Conservation (phyloP, 1,140 invertebrate genomes). For the Aphis gossypii region DNA sequence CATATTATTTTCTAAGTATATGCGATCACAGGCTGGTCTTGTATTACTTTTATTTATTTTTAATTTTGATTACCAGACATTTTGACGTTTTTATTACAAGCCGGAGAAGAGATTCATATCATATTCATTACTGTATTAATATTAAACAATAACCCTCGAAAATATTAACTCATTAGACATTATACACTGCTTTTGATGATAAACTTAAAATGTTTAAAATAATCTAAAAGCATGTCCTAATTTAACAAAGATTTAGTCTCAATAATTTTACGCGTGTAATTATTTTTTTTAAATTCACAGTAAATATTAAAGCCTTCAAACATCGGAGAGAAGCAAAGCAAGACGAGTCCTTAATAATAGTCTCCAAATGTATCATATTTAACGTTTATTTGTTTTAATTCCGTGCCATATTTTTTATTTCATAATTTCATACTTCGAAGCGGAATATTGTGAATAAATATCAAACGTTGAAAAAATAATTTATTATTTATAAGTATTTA, state of each 20-base stretch:
- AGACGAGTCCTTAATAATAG: neutral
- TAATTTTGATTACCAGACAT: neutral
- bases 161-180: neutral
- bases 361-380: neutral
- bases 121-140: slow-evolving; percentile 4
- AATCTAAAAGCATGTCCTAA: neutral
- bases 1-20: neutral
- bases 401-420: neutral
- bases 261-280: neutral
- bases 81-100: neutral
- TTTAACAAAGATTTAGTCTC: neutral
- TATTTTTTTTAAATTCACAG: neutral
- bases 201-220: neutral
- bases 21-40: neutral
- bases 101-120: neutral
- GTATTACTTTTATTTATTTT: neutral
- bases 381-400: neutral
- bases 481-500: slow-evolving; percentile 16
- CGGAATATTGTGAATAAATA: neutral
- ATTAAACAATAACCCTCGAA: neutral
- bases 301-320: neutral
- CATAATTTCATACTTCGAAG: neutral
- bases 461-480: slow-evolving; percentile 4
- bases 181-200: neutral
- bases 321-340: neutral